Conservation (phyloP, 2,888 invertebrate genomes). For the Ormyrus rosae region DNA sequence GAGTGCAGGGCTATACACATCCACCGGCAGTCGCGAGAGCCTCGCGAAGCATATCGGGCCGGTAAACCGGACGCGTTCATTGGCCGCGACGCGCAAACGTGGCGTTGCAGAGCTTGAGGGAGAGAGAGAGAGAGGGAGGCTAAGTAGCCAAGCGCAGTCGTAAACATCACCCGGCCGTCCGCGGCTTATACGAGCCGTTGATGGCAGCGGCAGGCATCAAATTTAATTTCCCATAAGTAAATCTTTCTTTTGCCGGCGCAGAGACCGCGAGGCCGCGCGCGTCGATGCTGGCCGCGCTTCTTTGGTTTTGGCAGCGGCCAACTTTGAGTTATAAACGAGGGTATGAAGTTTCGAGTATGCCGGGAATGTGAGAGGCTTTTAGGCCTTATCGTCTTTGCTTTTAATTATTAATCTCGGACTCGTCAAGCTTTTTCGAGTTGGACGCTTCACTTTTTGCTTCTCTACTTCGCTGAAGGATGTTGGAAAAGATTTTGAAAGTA, state of each 20-base stretch:
- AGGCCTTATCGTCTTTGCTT: too few species aligned
- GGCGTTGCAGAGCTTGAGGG: not conserved
- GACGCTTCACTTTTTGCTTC: too few species aligned
- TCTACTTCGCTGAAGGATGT: too few species aligned
- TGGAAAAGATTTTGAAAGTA: too few species aligned
- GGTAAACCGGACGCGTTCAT: slow-evolving; percentile 16
- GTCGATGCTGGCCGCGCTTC: too few species aligned
- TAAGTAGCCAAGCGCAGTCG: slow-evolving; percentile 71
- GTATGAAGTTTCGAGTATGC: too few species aligned
- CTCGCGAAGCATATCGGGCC: not conserved
- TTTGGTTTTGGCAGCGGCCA: too few species aligned
- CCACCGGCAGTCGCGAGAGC: not conserved
- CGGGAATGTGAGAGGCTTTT: too few species aligned
- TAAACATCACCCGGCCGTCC: slow-evolving; percentile 69
- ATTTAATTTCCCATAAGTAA: slow-evolving; percentile 72
- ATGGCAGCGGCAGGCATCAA: slow-evolving; percentile 70
- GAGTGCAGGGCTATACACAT: not conserved
- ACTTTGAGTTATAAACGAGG: too few species aligned
- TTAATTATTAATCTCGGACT: too few species aligned
- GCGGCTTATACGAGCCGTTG: slow-evolving; percentile 71
- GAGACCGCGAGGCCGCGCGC: slow-evolving; percentile 15
- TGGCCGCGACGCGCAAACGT: not conserved
- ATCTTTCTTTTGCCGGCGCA: slow-evolving; percentile 61
- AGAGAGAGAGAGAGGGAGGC: slow-evolving; percentile 43
- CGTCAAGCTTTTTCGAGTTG: too few species aligned